Evolutionary conservation across 2,888 invertebrate genomes (phyloP), one percentile per base, ranked within the genome.

Genomic region (Cyaniris semiargus): DNA sequence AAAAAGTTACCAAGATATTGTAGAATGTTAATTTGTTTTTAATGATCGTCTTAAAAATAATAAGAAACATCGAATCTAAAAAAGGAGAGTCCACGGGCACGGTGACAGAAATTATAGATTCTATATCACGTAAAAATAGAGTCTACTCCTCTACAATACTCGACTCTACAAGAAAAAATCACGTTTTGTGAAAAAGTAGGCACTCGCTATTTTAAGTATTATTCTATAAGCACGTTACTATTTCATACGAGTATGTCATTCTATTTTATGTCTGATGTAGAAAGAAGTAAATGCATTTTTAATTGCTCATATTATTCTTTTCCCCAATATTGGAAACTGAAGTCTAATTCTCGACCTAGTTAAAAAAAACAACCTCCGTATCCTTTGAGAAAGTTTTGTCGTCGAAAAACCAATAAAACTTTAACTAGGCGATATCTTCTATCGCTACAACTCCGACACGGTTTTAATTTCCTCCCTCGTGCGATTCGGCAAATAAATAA

Each of bases 401-500:
- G 23, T 7, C 27, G 23, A 38, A 53, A 74, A 74, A 74, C 48
- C 74, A 74, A 74, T 74, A 53, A 48, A 74, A 74, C 53, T 74
- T 72, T 27, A 74, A 53, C 74, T 21, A 74, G 23, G 53, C 74
- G 48, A 74, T 53, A 48, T 72, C 48, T 72, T 78, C 72, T 79
- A 78, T 79, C 60, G 75, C 76, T 78, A 76, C 77, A 77, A 77
- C 74, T 77, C 75, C 76, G 77, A 78, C 58, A 79, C 77, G 77
- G 58, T 79, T 79, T 78, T 77, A 78, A 79, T 78, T 79, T 79
- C 76, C 31, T 76, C 77, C 79, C 77, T 27, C 60, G 74, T 53
- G 48, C 77, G 78, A 72, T 79, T 79, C 75, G 60, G 77, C 76
- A 48, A 74, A 81, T 78, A 80, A 79, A 80, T 80, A 75, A 76